These are phyloP conservation scores for Cephus pulcher DNA, from an alignment of 2,888 invertebrate species.

Conservation along the genomic window DNA sequence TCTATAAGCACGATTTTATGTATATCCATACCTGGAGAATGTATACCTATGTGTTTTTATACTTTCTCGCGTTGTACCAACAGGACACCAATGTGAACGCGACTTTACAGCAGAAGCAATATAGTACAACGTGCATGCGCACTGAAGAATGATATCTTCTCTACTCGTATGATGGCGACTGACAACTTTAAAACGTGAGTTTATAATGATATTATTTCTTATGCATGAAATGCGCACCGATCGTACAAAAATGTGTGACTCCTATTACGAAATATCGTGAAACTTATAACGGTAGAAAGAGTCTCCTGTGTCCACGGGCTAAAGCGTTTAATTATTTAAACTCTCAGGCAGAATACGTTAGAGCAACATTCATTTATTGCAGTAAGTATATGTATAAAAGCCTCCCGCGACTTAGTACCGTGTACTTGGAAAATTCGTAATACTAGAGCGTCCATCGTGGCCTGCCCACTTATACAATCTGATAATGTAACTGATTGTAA, in stretches of 20 bases:
- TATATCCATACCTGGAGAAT: neutral
- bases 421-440: neutral
- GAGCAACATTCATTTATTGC: conserved; percentile 40
- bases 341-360: conserved; percentile 41
- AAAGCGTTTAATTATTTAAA: conserved; percentile 20
- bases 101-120: conserved; percentile 42
- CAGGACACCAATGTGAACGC: conserved; percentile 8
- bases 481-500: neutral
- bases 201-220: conserved; percentile 50
- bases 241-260: conserved; percentile 34
- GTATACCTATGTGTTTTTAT: neutral
- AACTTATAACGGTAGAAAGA: conserved; percentile 14
- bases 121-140: conserved; percentile 52
- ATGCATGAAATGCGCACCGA: conserved; percentile 26
- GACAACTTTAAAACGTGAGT: conserved; percentile 65
- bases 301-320: neutral
- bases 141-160: conserved; percentile 17
- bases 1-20: neutral
- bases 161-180: conserved; percentile 57
- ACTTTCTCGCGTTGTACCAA: neutral
- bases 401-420: conserved; percentile 33
- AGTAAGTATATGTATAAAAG: conserved; percentile 44
- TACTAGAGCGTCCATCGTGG: neutral
- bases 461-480: neutral
- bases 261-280: conserved; percentile 22